These are phyloP conservation scores for Drosophila lacicola DNA, from an alignment of 2,888 invertebrate genomes.

Conservation along the genomic window DNA sequence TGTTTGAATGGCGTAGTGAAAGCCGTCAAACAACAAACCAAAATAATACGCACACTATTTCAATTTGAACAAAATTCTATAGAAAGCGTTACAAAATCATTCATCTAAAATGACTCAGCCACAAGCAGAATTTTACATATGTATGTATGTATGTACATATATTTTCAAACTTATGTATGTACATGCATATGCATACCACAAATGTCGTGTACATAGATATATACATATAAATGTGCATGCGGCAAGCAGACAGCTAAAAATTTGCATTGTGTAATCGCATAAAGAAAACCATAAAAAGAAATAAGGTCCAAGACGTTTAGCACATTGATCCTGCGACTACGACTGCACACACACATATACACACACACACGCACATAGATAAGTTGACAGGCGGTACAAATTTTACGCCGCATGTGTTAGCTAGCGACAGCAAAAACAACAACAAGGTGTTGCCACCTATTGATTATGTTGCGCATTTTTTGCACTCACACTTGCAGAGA, in stretches of 20 bases:
- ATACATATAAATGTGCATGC: conserved; percentile 1
- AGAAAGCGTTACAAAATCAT: conserved; percentile 19
- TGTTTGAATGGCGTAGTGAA: conserved; percentile 35
- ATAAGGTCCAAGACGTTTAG: conserved; percentile 21
- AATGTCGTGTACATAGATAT: background rate
- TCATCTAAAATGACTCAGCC: conserved; percentile 47
- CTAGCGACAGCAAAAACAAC: conserved; percentile 34
- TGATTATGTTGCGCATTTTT: conserved; percentile 71
- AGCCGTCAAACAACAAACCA: conserved; percentile 49
- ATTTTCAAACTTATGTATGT: background rate
- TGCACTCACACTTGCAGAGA: conserved; percentile 20
- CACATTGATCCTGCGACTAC: conserved; percentile 30
- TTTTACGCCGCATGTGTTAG: conserved; percentile 51
- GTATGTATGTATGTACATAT: background rate
- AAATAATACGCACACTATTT: conserved; percentile 27
- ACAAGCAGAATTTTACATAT: conserved; percentile 21
- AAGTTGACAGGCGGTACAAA: conserved; percentile 38
- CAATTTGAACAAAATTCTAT: conserved; percentile 17
- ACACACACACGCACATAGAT: conserved; percentile 5
- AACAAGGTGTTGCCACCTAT: conserved; percentile 58
- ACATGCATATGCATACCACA: background rate
- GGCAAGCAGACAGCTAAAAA: conserved; percentile 7
- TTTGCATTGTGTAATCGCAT: conserved; percentile 62
- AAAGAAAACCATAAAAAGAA: conserved; percentile 1
- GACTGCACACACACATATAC: background rate